Base-by-base conservation (phyloP, 1,140 invertebrate species). In the Neotoxoptera formosana region DNA sequence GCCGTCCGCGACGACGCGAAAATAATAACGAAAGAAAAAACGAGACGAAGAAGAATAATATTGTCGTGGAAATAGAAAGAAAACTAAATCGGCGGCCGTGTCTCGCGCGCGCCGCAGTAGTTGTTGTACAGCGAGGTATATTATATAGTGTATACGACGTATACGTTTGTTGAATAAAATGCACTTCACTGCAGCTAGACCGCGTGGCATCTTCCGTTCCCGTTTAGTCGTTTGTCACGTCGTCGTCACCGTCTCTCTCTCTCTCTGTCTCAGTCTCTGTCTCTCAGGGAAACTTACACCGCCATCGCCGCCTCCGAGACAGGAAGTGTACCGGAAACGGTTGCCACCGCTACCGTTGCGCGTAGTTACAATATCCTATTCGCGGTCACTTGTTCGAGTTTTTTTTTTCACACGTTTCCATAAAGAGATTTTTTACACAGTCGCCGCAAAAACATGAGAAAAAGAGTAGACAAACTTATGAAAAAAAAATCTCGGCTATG, bases 1-100 rank as follows among this genome's bases (percentile, higher is more conserved):
- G 14, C 45, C n/a, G 76, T n/a, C 14, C 14, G 21, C 34, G 41
- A 91, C 90, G 21, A 91, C 60, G 41, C 91, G 30, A 92, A 92
- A 92, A 92, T 83, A 83, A 92, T 92, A 92, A 92, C 91, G 41
- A 83, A 81, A 92, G 76, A 92, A 92, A 56, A 53, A 89, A 83
- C 91, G 25, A 53, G 87, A 48, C 83, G 76, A 51, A 36, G 23
- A 89, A 36, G 21, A 56, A 56, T 76, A 76, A 76, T 76, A 76
- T 76, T 76, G 60, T 76, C n/a, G 60, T 76, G 11, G 48, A 47
- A 76, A 36, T 30, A 56, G 53, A 90, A 60, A 90, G 51, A 92
- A 92, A 83, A 84, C 76, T 51, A 47, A 76, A 91, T 47, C 90
- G 90, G 36, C 17, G 14, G 23, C 45, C 4, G 84, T 86, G 25